A percentile compares a stretch with the other conserved stretches of the same genome.
These are phyloP conservation scores for Anas platyrhynchos DNA, from an alignment of 2,113 vertebrate genomes.

Conservation along the genomic window DNA sequence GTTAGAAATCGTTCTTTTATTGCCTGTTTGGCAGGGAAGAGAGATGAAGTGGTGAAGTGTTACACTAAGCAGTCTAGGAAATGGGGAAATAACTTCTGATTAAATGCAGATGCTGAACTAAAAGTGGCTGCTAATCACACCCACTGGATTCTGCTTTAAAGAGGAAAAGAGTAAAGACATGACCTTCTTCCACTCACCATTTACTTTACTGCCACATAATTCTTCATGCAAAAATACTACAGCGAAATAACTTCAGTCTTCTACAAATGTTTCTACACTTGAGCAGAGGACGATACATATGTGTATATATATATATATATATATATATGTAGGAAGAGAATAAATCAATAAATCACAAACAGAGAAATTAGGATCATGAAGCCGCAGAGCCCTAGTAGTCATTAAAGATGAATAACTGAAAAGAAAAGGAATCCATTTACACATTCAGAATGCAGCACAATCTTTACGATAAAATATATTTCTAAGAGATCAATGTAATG, in stretches of 20 bases:
- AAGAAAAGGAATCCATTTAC: not conserved
- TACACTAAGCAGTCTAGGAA: slow-evolving; percentile 71
- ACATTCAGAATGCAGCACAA: not conserved
- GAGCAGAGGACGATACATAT: not conserved
- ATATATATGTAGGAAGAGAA: not conserved
- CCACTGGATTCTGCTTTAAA: slow-evolving; percentile 25
- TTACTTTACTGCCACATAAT: slow-evolving; percentile 2
- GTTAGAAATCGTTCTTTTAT: slow-evolving; percentile 45
- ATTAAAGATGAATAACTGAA: not conserved
- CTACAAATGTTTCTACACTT: slow-evolving; percentile 49
- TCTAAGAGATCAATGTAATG: not conserved
- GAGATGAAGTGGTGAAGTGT: slow-evolving; percentile 55
- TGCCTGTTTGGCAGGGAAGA: slow-evolving; percentile 22
- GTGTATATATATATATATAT: too few species aligned
- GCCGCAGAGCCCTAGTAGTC: not conserved
- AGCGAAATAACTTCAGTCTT: slow-evolving; percentile 38
- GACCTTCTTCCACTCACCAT: slow-evolving; percentile 7
- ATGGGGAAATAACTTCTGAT: slow-evolving; percentile 69
- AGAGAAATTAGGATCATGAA: not conserved
- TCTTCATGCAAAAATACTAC: not conserved
- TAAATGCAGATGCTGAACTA: slow-evolving; percentile 74
- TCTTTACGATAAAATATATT: not conserved
- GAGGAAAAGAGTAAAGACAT: slow-evolving; percentile 32
- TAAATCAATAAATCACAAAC: slow-evolving; percentile 65
- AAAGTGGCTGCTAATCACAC: slow-evolving; percentile 65